phyloP scores from a whole-genome alignment of 2,113 vertebrate species.

The Noturus placidus region DNA sequence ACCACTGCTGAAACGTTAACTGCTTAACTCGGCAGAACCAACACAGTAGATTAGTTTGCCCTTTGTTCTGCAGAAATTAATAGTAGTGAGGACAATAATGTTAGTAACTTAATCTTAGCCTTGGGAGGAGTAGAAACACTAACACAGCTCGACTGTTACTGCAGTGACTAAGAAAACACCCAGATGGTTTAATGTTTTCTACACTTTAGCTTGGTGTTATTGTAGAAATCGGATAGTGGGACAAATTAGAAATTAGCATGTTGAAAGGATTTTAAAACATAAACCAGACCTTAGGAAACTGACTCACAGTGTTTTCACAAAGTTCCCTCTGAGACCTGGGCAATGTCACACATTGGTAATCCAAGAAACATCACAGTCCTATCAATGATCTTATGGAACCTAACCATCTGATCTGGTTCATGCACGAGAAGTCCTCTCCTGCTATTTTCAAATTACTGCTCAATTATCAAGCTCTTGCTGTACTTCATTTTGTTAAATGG shows the following conservation, averaged over 20 bases:
- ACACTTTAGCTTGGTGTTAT: conserved; percentile 44
- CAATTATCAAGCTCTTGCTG: neutral
- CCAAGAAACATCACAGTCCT: conserved; percentile 21
- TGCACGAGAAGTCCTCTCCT: neutral
- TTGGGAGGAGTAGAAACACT: conserved; percentile 48
- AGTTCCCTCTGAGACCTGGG: conserved; percentile 29
- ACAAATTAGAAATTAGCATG: conserved; percentile 51
- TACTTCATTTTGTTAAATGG: neutral
- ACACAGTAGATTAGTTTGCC: conserved; percentile 5
- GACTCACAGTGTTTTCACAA: conserved; percentile 18
- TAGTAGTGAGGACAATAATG: conserved; percentile 45
- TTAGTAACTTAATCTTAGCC: conserved; percentile 58
- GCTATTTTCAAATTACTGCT: conserved; percentile 22
- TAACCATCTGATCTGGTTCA: neutral
- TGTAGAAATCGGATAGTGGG: conserved; percentile 50
- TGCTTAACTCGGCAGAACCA: conserved; percentile 25
- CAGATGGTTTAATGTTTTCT: conserved; percentile 55
- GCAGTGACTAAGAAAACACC: conserved; percentile 32
- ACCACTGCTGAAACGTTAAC: conserved; percentile 27
- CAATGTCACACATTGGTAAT: conserved; percentile 29
- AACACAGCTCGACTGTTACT: conserved; percentile 51
- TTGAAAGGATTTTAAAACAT: conserved; percentile 45
- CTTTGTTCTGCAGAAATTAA: conserved; percentile 38
- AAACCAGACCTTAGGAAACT: conserved; percentile 30
- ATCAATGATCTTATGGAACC: conserved; percentile 1